Conservation (phyloP, 2,113 vertebrate genomes). For the Callithrix jacchus region DNA sequence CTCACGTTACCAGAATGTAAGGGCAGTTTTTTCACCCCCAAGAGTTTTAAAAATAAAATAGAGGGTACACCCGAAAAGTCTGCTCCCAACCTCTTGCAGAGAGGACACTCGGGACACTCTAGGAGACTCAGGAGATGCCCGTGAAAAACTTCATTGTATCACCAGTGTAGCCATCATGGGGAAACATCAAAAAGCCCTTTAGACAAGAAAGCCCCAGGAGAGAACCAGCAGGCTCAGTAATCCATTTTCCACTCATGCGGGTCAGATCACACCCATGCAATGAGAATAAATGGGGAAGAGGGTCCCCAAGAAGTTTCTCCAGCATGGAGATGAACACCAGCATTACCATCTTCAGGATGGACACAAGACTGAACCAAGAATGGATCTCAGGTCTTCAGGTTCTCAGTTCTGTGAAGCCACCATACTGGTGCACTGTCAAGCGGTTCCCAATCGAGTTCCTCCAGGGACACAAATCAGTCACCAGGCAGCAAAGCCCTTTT, state of each 20-base stretch:
- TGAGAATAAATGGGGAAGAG: not conserved
- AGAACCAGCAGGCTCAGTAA: not conserved
- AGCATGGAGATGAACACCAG: not conserved
- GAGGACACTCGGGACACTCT: not conserved
- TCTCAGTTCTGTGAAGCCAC: not conserved
- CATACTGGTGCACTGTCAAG: fast-evolving
- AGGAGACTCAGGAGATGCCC: not conserved
- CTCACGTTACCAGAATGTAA: not conserved
- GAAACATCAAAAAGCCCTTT: not conserved
- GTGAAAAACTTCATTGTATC: fast-evolving
- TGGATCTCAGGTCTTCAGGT: not conserved
- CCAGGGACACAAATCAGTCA: not conserved
- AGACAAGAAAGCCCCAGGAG: not conserved
- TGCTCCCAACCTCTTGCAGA: not conserved
- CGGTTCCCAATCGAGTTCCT: not conserved
- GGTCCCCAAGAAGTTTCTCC: not conserved
- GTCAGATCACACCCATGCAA: not conserved
- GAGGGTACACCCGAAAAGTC: not conserved
- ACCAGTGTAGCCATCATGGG: fast-evolving
- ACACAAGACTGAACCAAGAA: not conserved
- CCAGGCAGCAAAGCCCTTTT: conserved; percentile 37
- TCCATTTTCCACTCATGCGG: too few relatives aligned
- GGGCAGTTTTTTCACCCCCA: not conserved
- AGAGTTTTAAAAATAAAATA: not conserved
- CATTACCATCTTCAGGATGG: not conserved